Base-by-base conservation (phyloP, 1,140 invertebrate genomes). In the Halyomorpha halys region DNA sequence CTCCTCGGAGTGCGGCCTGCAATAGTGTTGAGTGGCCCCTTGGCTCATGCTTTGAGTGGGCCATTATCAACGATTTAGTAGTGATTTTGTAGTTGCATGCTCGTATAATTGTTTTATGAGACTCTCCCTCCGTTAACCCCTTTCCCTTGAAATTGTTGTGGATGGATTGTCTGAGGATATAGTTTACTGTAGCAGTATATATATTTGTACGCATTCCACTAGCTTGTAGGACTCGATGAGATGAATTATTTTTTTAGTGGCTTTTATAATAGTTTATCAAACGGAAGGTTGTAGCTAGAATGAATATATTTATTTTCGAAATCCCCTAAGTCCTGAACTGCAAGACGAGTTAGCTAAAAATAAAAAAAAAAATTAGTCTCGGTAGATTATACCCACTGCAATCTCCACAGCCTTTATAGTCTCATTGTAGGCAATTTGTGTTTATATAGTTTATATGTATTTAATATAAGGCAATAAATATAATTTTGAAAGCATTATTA, bases 201-300 rank as follows among this genome's bases (percentile, higher is more conserved):
- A 56, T 39, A 39, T 39, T 23, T 49, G 47, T 49, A 49, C 53
- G 53, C 53, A 56, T 56, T 56, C 53, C 53, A 56, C 53, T 56
- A 56, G 53, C 18, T 56, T 56, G 15, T 56, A 56, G 53, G 15
- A 56, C 21, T 21, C n/a, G n/a, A 49, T 18, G n/a, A 49, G n/a
- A 21, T 49, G n/a, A 49, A 49, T 49, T 49, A 49, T 49, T 49
- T 49, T 49, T 49, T 19, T 49, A 49, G 47, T 49, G n/a, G n/a
- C 21, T 49, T 49, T 19, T 19, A 8, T 49, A 49, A 49, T 49
- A 21, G 21, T 49, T 49, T 11, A 21, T 49, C 21, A 19, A 49
- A 19, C n/a, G 47, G 47, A 19, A 49, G 21, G 21, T 49, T 49
- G 47, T 49, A 19, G n/a, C 21, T 21, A 19, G n/a, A 49, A 49